Evolutionary conservation across 2,113 vertebrate genomes (phyloP).

Genomic region (Lontra canadensis): DNA sequence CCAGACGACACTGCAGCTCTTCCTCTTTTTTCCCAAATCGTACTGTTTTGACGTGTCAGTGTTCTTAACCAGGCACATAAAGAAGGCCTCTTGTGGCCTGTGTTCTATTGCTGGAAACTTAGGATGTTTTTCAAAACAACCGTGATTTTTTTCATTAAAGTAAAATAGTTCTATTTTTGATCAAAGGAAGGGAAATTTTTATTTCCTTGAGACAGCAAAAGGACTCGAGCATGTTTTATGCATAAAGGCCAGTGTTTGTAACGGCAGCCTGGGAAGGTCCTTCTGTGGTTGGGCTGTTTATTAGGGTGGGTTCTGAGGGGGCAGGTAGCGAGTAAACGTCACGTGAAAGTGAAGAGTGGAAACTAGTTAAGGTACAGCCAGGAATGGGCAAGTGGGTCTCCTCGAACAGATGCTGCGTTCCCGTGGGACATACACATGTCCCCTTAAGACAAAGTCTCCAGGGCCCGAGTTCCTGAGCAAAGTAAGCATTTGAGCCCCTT

Average conservation of each 20-base stretch:
- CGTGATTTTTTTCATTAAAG: not conserved
- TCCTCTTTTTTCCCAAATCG: not conserved
- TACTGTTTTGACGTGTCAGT: not conserved
- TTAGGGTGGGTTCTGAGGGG: not conserved
- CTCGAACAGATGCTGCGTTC: rapidly evolving
- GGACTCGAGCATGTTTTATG: slow-evolving; percentile 5
- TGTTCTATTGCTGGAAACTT: not conserved
- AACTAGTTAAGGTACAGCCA: no score
- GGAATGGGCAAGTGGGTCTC: not conserved
- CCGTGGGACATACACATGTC: not conserved
- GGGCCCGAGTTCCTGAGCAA: not conserved
- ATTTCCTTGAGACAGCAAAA: slow-evolving; percentile 15
- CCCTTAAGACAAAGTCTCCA: not conserved
- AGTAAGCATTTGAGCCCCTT: not conserved
- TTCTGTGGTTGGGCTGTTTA: not conserved
- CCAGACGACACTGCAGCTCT: no score
- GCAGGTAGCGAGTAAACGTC: not conserved
- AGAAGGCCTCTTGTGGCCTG: not conserved
- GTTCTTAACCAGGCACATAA: not conserved
- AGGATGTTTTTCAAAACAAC: not conserved
- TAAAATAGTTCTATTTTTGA: not conserved
- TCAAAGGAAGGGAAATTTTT: not conserved
- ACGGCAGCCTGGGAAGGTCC: not conserved
- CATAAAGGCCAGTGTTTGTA: not conserved
- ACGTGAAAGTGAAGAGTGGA: rapidly evolving